Evolutionary conservation across 2,888 invertebrate species (phyloP).

Genomic region (Phrixothrix hirtus): DNA sequence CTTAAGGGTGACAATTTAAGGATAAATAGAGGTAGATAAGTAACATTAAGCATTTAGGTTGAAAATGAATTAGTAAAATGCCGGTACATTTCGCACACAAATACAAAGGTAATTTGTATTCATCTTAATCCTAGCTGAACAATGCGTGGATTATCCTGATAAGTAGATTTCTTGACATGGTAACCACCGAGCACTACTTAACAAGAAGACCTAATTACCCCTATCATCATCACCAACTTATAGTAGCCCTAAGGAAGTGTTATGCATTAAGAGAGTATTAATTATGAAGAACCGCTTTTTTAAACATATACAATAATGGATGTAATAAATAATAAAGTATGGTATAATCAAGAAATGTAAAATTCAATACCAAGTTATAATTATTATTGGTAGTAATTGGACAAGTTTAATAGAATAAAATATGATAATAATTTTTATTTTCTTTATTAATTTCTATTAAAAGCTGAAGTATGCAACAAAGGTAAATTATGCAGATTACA

Average conservation of each 20-base stretch:
- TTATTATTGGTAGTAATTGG: too few relatives aligned
- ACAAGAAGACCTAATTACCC: slow-evolving; percentile 17
- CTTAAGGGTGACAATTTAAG: slow-evolving; percentile 24
- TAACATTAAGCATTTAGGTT: slow-evolving; percentile 23
- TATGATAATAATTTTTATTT: too few relatives aligned
- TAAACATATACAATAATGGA: too few relatives aligned
- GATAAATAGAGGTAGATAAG: slow-evolving; percentile 32
- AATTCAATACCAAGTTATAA: too few relatives aligned
- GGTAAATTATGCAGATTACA: too few relatives aligned
- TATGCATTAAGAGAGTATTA: too few relatives aligned
- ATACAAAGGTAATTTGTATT: slow-evolving; percentile 23
- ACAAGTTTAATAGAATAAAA: too few relatives aligned
- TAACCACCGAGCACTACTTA: slow-evolving; percentile 17
- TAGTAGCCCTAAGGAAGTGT: not conserved
- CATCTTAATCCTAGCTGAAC: slow-evolving; percentile 42
- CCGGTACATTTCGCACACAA: slow-evolving; percentile 22
- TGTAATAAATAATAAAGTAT: too few relatives aligned
- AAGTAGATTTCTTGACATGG: slow-evolving; percentile 35
- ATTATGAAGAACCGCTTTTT: too few relatives aligned
- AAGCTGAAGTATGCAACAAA: too few relatives aligned
- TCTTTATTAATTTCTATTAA: too few relatives aligned
- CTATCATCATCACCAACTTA: slow-evolving; percentile 18
- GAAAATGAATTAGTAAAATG: slow-evolving; percentile 30
- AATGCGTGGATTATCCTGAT: slow-evolving; percentile 45
- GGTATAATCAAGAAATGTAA: too few relatives aligned